Percentiles rank a stretch among this genome's conserved stretches.
Conservation (phyloP, 2,888 invertebrate genomes). For the Timema cristinae region DNA sequence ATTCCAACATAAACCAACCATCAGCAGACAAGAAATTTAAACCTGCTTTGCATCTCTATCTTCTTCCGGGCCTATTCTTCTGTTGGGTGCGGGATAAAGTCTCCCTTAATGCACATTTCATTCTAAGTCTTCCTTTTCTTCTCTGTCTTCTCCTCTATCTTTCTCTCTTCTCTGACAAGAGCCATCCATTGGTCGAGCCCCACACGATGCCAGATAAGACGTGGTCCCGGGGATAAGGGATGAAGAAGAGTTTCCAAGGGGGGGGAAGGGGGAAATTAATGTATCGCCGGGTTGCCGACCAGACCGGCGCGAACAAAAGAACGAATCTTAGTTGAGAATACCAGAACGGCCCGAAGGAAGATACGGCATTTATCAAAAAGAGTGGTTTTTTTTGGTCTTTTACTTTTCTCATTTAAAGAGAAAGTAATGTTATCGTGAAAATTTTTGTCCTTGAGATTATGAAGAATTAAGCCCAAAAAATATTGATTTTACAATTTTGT, state of each 20-base stretch:
- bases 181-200: conserved; percentile 8
- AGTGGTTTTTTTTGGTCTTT: no score
- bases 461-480: no score
- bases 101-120: not conserved
- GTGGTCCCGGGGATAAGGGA: conserved; percentile 38
- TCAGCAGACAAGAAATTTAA: no score
- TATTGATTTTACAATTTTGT: no score
- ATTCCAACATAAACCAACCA: no score
- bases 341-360: not conserved
- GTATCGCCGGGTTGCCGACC: conserved; percentile 23
- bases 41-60: no score
- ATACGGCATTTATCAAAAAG: not conserved
- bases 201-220: conserved; percentile 7
- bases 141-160: no score
- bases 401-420: no score
- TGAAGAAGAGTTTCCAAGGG: conserved; percentile 22
- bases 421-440: no score
- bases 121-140: not conserved
- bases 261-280: conserved; percentile 35
- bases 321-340: not conserved
- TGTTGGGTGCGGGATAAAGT: no score
- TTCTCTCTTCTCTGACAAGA: conserved; percentile 4
- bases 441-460: no score
- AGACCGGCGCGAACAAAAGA: conserved; percentile 6
- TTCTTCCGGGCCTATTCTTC: no score